Evolutionary conservation across 2,113 vertebrate species (phyloP), one percentile per base, ranked within the genome.

Genomic region (Axis porcinus): DNA sequence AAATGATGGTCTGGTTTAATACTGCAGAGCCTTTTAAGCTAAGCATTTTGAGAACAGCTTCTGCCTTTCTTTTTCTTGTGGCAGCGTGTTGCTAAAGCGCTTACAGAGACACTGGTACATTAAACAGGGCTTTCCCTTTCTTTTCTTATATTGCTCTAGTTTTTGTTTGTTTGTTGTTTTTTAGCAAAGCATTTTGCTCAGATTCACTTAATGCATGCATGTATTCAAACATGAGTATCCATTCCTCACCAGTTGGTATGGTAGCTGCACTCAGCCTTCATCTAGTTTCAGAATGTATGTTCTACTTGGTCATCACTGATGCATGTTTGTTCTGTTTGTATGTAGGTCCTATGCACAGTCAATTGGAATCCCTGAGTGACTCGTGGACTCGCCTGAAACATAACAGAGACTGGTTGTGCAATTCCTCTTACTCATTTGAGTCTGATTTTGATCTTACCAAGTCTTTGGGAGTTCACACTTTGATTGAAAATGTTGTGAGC

Each of bases 401-500:
- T 79, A 99, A 99, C 98, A 99, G 99, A 91, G 99, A 99, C 86
- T 99, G 99, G 97, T 98, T 99, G 25, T 99, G 98, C 96, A 97
- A 98, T 88, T 99, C 99, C 0, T 98, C 99, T 6, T 99, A 98
- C 89, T 99, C 99, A 0, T 99, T 99, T 43, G 99, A 99, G 95
- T 99, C 99, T 0, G 99, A 99, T 96, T 98, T 99, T 97, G 99
- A 99, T 94, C 99, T 99, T 97, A 99, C 99, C 97, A 99, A 98
- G 97, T 99, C 99, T 1, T 98, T 99, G 95, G 99, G 99, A 64
- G 97, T 99, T 96, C 99, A 99, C 36, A 99, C 99, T 14, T 98
- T 99, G 96, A 99, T 99, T 62, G 99, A 99, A 98, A 99, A 99
- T 81, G 99, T 99, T 89, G 99, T 99, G 58, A 99, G 99, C 98